A percentile compares a stretch with the other conserved stretches of the same genome.
phyloP scores from a whole-genome alignment of 2,888 invertebrate genomes.

The Erpobdella octoculata region DNA sequence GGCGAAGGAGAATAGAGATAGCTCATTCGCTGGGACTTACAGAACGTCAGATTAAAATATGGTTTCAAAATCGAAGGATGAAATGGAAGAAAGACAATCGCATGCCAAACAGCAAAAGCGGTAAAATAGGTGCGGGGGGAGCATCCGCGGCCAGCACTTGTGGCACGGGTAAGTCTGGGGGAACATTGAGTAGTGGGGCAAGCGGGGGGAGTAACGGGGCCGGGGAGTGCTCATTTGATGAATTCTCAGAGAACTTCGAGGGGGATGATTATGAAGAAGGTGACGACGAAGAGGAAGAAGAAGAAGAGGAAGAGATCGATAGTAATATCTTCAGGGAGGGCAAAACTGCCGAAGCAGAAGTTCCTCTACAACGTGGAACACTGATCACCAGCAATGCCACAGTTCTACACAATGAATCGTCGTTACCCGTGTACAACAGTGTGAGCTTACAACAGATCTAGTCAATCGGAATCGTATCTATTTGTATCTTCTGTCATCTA shows the following conservation, averaged over 20 bases:
- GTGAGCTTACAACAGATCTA: neutral
- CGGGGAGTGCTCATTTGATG: constrained; percentile 8
- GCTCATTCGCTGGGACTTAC: constrained; percentile 20
- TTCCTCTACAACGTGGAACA: neutral
- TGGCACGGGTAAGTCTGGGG: neutral
- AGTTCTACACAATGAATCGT: neutral
- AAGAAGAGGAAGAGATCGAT: neutral
- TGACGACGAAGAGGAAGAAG: constrained; percentile 17
- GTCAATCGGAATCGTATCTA: too few relatives aligned
- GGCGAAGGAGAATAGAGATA: constrained; percentile 85
- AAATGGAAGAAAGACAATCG: constrained; percentile 54
- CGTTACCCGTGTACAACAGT: neutral
- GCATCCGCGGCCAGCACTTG: neutral
- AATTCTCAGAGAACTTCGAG: neutral
- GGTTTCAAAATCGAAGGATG: constrained; percentile 25
- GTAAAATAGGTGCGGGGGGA: constrained; percentile 4
- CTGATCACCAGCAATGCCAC: neutral
- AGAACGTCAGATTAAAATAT: constrained; percentile 22
- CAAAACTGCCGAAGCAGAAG: neutral
- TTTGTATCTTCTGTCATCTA: too few relatives aligned
- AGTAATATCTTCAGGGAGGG: neutral
- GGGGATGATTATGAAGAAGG: constrained; percentile 19
- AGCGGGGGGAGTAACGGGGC: neutral
- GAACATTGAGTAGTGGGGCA: neutral
- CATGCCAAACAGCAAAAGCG: constrained; percentile 48